Evolutionary conservation across 2,888 invertebrate species (phyloP).

Genomic region (Epirrhoe alternata): DNA sequence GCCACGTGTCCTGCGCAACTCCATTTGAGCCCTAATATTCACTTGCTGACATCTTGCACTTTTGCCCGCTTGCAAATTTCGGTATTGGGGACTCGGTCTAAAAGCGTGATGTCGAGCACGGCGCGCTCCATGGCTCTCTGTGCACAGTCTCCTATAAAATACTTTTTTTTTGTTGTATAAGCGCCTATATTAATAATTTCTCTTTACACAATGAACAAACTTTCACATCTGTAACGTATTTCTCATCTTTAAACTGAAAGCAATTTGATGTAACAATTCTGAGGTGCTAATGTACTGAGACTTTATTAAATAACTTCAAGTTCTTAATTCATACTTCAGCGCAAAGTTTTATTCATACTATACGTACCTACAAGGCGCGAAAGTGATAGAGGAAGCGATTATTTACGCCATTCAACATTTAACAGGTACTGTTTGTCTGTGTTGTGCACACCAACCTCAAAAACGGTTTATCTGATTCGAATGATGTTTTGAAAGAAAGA

Average conservation of each 20-base stretch:
- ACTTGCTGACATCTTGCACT: too few relatives aligned
- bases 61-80: too few relatives aligned
- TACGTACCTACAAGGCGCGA: background rate
- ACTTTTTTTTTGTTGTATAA: background rate
- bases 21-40: too few relatives aligned
- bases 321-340: slow-evolving; percentile 32
- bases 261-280: slow-evolving; percentile 30
- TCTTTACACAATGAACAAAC: slow-evolving; percentile 1
- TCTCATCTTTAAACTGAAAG: slow-evolving; percentile 26
- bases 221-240: slow-evolving; percentile 18
- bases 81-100: too few relatives aligned
- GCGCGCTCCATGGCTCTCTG: too few relatives aligned
- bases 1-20: too few relatives aligned
- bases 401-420: background rate
- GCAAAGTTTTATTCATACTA: slow-evolving; percentile 30
- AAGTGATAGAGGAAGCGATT: slow-evolving; percentile 1
- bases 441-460: too few relatives aligned
- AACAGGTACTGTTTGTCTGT: too few relatives aligned
- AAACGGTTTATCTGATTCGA: too few relatives aligned
- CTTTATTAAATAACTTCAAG: slow-evolving; percentile 32
- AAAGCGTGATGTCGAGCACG: too few relatives aligned
- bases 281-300: slow-evolving; percentile 32
- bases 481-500: too few relatives aligned
- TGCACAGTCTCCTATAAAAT: too few relatives aligned
- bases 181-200: background rate